These are phyloP conservation scores for Tor tambroides DNA, from an alignment of 2,113 vertebrate genomes.

Conservation along the genomic window DNA sequence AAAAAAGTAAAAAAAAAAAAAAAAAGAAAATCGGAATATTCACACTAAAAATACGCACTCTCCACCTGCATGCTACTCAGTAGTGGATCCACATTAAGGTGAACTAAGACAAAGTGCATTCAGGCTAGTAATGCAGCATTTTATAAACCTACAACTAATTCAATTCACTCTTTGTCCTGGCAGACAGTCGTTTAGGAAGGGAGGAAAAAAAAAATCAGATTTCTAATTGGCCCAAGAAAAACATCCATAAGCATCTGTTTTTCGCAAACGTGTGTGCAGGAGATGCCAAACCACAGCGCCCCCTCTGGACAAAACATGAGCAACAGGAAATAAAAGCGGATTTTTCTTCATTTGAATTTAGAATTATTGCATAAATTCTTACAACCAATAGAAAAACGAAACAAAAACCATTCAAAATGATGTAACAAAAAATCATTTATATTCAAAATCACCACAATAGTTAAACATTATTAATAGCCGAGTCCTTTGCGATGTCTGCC, in stretches of 20 bases:
- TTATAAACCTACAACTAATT: conserved; percentile 57
- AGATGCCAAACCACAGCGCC: conserved; percentile 19
- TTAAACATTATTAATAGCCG: conserved; percentile 53
- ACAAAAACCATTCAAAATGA: conserved; percentile 36
- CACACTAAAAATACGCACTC: conserved; percentile 53
- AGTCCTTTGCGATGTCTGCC: conserved; percentile 37
- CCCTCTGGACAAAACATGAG: conserved; percentile 27
- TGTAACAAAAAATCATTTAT: conserved; percentile 29
- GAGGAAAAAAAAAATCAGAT: background rate
- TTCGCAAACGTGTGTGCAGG: background rate
- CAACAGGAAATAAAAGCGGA: conserved; percentile 9
- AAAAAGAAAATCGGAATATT: conserved; percentile 28
- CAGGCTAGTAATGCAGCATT: conserved; percentile 59
- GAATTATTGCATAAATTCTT: conserved; percentile 57
- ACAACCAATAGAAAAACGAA: conserved; percentile 46
- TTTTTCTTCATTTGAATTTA: conserved; percentile 41
- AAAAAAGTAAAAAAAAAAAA: conserved; percentile 36
- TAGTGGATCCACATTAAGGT: conserved; percentile 60
- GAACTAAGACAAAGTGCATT: conserved; percentile 60
- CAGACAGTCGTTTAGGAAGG: conserved; percentile 22
- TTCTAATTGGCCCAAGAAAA: conserved; percentile 32
- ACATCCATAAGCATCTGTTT: background rate
- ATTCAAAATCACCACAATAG: conserved; percentile 57
- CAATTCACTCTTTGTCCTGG: conserved; percentile 45
- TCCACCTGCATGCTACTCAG: conserved; percentile 60